Percentiles rank a stretch among this genome's conserved stretches.
Evolutionary conservation across 92 coral and sea anemone species (phyloP).

Genomic region (Epizoanthus scotinus): DNA sequence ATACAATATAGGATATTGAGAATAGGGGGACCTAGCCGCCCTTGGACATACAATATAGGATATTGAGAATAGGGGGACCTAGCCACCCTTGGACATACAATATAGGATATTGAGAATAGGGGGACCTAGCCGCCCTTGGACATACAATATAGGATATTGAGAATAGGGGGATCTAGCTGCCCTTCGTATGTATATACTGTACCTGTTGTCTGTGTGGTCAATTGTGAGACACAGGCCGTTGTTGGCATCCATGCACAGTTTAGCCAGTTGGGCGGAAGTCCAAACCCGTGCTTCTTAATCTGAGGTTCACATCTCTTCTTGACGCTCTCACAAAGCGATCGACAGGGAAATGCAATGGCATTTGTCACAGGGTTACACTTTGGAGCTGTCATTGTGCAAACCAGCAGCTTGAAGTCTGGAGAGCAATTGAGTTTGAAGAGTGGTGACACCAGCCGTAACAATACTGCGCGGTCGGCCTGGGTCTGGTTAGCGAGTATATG

Average conservation of each 20-base stretch:
- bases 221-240: background rate
- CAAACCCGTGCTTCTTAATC: background rate
- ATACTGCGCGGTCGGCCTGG: too few species aligned
- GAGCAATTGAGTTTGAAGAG: slow-evolving; percentile 6
- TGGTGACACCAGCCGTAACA: slow-evolving; percentile 3
- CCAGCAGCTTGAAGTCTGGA: slow-evolving; percentile 7
- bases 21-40: too few species aligned
- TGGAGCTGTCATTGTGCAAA: slow-evolving; percentile 21
- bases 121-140: too few species aligned
- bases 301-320: slow-evolving; percentile 18
- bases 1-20: too few species aligned
- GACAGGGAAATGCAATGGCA: background rate
- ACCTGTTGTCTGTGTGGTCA: slow-evolving; percentile 1
- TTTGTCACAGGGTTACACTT: slow-evolving; percentile 20
- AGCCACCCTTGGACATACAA: too few species aligned
- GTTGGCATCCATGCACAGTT: slow-evolving; percentile 22
- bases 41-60: too few species aligned
- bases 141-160: too few species aligned
- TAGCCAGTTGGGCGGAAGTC: slow-evolving; percentile 11
- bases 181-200: background rate
- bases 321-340: slow-evolving; percentile 21
- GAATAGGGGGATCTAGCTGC: too few species aligned
- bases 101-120: too few species aligned
- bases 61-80: too few species aligned
- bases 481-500: too few species aligned